Conservation (phyloP, 2,797 vertebrate genomes). For the Menidia menidia region DNA sequence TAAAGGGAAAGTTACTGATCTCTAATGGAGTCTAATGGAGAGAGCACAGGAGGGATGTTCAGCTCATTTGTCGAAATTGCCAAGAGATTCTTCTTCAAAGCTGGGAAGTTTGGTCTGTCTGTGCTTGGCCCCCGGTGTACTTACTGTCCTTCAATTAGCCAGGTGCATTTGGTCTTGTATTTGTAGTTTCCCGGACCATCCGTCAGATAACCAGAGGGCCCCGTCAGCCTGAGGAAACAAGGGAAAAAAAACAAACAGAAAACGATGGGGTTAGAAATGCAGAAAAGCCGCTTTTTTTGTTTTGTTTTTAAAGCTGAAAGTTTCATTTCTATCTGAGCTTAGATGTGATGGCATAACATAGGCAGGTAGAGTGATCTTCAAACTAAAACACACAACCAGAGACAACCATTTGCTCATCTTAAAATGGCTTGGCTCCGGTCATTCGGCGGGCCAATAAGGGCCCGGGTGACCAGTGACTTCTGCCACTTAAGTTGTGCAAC, state of each 20-base stretch:
- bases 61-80: not conserved
- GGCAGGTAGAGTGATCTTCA: no score
- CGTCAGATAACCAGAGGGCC: conserved; percentile 89
- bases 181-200: conserved; percentile 98
- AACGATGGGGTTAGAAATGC: no score
- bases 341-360: no score
- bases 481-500: conserved; percentile 13
- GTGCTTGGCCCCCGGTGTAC: conserved; percentile 47
- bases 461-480: conserved; percentile 31
- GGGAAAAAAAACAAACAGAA: not conserved
- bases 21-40: no score
- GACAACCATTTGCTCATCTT: no score
- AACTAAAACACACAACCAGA: no score
- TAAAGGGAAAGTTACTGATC: no score
- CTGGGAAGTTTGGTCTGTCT: not conserved
- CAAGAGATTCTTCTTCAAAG: not conserved
- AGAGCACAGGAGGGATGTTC: not conserved
- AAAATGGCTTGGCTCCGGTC: not conserved
- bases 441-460: conserved; percentile 15
- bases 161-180: conserved; percentile 98
- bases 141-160: conserved; percentile 97
- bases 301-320: not conserved
- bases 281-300: no score
- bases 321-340: no score
- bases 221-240: conserved; percentile 86